Percentiles rank a stretch among this genome's conserved stretches.
Conservation (phyloP, 2,888 invertebrate species). For the Epinotia demarniana region DNA sequence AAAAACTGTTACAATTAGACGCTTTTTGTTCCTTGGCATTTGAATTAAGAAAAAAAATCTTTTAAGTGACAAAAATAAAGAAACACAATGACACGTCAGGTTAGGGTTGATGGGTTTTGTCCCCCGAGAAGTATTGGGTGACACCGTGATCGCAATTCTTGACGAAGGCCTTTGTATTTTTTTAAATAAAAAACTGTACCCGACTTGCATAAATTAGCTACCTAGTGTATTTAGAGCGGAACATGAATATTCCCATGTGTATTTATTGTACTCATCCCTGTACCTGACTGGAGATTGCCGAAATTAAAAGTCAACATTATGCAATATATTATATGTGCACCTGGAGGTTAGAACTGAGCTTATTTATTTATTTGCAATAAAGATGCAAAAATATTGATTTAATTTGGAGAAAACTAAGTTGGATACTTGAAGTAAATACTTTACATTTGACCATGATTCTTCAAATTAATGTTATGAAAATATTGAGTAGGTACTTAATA, state of each 20-base stretch:
- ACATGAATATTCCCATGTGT: slow-evolving; percentile 82
- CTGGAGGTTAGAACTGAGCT: not conserved
- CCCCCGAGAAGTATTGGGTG: slow-evolving; percentile 79
- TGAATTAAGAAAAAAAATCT: slow-evolving; percentile 69
- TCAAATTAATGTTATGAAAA: not conserved
- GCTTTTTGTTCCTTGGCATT: slow-evolving; percentile 76
- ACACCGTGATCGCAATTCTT: slow-evolving; percentile 78
- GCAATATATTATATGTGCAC: not conserved
- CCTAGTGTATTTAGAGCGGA: slow-evolving; percentile 62
- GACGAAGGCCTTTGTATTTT: slow-evolving; percentile 73
- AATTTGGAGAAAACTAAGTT: not conserved
- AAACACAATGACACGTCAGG: slow-evolving; percentile 80
- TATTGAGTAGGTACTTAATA: not conserved
- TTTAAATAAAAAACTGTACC: slow-evolving; percentile 64
- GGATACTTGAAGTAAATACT: not conserved
- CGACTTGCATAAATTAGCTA: slow-evolving; percentile 84
- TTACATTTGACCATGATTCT: not conserved
- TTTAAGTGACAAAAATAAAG: slow-evolving; percentile 80
- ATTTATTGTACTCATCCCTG: slow-evolving; percentile 55
- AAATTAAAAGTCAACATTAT: slow-evolving; percentile 57
- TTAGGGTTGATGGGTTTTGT: slow-evolving; percentile 73
- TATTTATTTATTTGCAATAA: not conserved
- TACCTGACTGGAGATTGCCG: slow-evolving; percentile 48
- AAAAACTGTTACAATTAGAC: slow-evolving; percentile 84
- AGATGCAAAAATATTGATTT: not conserved